Evolutionary conservation across 2,888 invertebrate genomes (phyloP), one percentile per base, ranked within the genome.

Genomic region (Pyrrhia umbra): DNA sequence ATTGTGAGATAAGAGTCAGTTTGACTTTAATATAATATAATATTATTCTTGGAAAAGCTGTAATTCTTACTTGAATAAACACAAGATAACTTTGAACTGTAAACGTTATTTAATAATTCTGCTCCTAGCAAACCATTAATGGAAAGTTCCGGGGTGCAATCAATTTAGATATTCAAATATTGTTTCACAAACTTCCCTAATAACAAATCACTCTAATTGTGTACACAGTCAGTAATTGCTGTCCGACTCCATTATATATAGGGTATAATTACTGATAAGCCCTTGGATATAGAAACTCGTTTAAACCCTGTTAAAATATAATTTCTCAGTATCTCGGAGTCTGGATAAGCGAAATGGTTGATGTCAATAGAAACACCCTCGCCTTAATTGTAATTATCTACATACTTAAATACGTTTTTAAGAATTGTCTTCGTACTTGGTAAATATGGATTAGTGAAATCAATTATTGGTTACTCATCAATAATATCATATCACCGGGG

Each of bases 101-200:
- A 16, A 18, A 34, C 34, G 20, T 67, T 39, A 27, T 23, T 43
- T 30, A 39, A 47, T 39, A 27, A 40, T 51, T 16, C 18, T 2
- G 21, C 47, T 59, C 54, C 57, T 25, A 52, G 30, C 8, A 25
- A 34, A 51, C 37, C 18, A 42, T 54, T 51, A 59, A 23, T 42
- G 60, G 63, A 67, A 64, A 61, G 47, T 75, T 54, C 42, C 42
- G 39, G 37, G 54, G 40, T 45, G 45, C 39, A 58, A 73, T 62
- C 63, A 73, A 78, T 70, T 70, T 47, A 59, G 51, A 40, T 58
- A 65, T 66, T 55, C 76, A 74, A 76, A 79, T 79, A 79, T 71
- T 79, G 68, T 69, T 68, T 27, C 6, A 47, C 56, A 51, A 69
- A 76, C 65, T 72, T 65, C 39, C 45, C 30, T 66, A 55, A 62